These are phyloP conservation scores for Artibeus lituratus DNA, from an alignment of 2,797 vertebrate genomes.

Conservation along the genomic window DNA sequence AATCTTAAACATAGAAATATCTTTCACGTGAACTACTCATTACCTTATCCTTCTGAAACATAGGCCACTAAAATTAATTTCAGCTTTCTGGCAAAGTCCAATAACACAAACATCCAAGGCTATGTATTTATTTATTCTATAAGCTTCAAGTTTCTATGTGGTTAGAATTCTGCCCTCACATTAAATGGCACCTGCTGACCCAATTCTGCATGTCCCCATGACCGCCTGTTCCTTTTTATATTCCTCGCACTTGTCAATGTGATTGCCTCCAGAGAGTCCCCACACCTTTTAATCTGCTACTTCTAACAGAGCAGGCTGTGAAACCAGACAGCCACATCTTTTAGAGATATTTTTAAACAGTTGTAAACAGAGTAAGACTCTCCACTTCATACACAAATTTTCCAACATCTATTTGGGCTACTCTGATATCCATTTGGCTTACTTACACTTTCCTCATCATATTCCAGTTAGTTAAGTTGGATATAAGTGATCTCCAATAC, in stretches of 20 bases:
- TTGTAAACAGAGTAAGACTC: slow-evolving; percentile 31
- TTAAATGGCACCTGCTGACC: neutral
- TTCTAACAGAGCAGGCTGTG: neutral
- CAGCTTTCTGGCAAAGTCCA: neutral
- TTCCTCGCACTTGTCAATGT: neutral
- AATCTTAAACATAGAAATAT: neutral
- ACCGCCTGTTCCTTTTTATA: neutral
- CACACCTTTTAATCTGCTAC: neutral
- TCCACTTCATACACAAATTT: neutral
- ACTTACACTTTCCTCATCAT: neutral
- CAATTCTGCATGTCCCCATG: neutral
- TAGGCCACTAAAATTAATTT: neutral
- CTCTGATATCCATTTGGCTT: neutral
- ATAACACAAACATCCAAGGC: neutral
- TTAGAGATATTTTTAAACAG: slow-evolving; percentile 41
- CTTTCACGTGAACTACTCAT: neutral
- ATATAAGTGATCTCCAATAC: neutral
- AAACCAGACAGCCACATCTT: neutral
- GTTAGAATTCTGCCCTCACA: no score
- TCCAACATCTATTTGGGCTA: neutral
- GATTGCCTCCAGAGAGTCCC: slow-evolving; percentile 17
- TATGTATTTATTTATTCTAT: neutral
- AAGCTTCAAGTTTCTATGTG: neutral
- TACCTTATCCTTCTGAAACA: neutral
- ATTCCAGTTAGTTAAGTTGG: neutral